A percentile compares a stretch with the other conserved stretches of the same genome.
These are phyloP conservation scores for Arrhamphus sclerolepis DNA, from an alignment of 2,797 vertebrate species.

Conservation along the genomic window DNA sequence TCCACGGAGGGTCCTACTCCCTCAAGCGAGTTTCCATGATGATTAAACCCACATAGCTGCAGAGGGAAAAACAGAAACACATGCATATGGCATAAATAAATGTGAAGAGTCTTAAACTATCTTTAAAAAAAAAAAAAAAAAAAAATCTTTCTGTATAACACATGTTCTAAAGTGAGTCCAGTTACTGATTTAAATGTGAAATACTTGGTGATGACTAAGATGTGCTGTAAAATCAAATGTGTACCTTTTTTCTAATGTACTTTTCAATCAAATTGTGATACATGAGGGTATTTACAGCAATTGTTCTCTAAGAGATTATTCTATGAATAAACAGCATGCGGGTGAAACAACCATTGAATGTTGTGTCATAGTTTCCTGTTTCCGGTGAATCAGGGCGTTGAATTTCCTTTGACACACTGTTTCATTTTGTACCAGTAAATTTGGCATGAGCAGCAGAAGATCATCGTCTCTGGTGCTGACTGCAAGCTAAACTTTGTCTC, in stretches of 20 bases:
- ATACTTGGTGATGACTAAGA: not conserved
- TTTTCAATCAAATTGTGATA: no score
- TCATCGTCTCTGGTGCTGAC: not conserved
- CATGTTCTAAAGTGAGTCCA: not conserved
- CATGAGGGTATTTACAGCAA: no score
- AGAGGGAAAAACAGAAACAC: not conserved
- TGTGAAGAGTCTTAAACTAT: not conserved
- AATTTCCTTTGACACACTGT: conserved; percentile 9
- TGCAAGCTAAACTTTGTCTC: not conserved
- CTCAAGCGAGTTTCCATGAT: conserved; percentile 89
- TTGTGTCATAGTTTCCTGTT: conserved; percentile 25
- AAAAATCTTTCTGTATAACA: not conserved
- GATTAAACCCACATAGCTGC: conserved; percentile 76
- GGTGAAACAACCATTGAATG: no score
- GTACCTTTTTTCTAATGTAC: not conserved
- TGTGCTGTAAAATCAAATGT: not conserved
- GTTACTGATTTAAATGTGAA: not conserved
- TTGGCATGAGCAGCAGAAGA: no score
- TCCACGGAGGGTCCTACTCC: conserved; percentile 90
- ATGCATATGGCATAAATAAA: not conserved
- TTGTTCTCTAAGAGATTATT: no score
- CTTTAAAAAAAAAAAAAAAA: no score
- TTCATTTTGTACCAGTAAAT: not conserved
- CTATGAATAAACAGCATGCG: no score
- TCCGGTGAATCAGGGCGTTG: conserved; percentile 51